Evolutionary conservation across 37 sponge, comb jelly and placozoan genomes (phyloP), one percentile per base, ranked within the genome.

Genomic region (Axinella damicornis): DNA sequence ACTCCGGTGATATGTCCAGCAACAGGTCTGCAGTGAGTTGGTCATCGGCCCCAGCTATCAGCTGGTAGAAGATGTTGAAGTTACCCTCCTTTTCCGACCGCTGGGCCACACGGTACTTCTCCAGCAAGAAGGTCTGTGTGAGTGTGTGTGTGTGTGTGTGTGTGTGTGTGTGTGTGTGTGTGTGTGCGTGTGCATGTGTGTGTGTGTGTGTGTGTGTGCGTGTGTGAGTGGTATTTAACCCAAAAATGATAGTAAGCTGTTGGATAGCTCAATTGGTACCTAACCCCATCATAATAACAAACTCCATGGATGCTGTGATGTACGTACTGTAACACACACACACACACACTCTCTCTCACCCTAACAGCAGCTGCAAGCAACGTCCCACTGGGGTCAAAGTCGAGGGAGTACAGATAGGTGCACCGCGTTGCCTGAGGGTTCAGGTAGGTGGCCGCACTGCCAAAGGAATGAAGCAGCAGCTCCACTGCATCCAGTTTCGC

Each of bases 41-140:
- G 6, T 88, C 92, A 63, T 93, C 93, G 12, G 93, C 92, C 41
- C 98, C 98, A 30, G 87, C 90, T 30, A 97, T 63, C 78, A 99
- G 81, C 73, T 99, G 94, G 92, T 95, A 92, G 91, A 97, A 92
- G 67, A 99, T 97, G 79, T 93, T 90, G 85, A 93, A 99, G 71
- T 83, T 93, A 17, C 78, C 76, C 86, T 99, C 99, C 34, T 91
- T 92, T 12, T 82, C 72, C 2, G 91, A 87, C 27, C 91, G 81
- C 65, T 85, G 77, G 59, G 93, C 94, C 53, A 93, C 90, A 0
- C 99, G 81, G 65, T 66, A 79, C 89, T 92, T 93, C 89, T 99
- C 99, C 72, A 99, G 68, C 12, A 74, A 75, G 65, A 31, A 80
- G 36, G 87, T 78, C 73, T 78, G 52, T 53, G 24, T 38, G 60